Conservation (phyloP, 2,888 invertebrate species). For the Taphrorychus bicolor region DNA sequence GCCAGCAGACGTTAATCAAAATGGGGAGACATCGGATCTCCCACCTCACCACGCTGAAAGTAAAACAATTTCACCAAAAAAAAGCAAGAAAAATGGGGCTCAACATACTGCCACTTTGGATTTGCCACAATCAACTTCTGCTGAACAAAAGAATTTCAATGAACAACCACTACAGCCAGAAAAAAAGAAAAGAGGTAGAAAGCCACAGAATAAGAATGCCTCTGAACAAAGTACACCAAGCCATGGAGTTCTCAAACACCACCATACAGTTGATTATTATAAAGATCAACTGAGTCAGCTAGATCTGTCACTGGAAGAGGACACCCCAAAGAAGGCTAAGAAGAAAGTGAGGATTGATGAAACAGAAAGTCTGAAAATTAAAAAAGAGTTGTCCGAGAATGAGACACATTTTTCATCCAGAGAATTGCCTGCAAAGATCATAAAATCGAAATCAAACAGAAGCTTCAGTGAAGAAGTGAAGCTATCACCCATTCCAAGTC, state of each 20-base stretch:
- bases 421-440: constrained; percentile 38
- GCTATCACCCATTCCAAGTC: too few species aligned
- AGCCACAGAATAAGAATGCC: too few species aligned
- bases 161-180: neutral
- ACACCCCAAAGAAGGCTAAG: constrained; percentile 13
- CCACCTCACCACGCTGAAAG: neutral
- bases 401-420: constrained; percentile 33
- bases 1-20: constrained; percentile 16
- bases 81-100: constrained; percentile 18
- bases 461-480: constrained; percentile 36
- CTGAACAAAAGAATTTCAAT: neutral
- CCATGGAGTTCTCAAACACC: neutral
- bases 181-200: neutral
- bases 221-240: too few species aligned
- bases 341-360: constrained; percentile 39
- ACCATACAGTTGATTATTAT: neutral
- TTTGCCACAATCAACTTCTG: too few species aligned
- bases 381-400: constrained; percentile 31
- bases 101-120: neutral
- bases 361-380: constrained; percentile 33
- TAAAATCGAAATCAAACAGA: constrained; percentile 36
- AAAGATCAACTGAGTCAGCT: neutral
- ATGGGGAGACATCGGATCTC: constrained; percentile 10
- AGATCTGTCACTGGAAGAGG: neutral
- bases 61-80: neutral